These are phyloP conservation scores for Sebastolobus altivelis DNA, from an alignment of 2,797 vertebrate species.

Conservation along the genomic window DNA sequence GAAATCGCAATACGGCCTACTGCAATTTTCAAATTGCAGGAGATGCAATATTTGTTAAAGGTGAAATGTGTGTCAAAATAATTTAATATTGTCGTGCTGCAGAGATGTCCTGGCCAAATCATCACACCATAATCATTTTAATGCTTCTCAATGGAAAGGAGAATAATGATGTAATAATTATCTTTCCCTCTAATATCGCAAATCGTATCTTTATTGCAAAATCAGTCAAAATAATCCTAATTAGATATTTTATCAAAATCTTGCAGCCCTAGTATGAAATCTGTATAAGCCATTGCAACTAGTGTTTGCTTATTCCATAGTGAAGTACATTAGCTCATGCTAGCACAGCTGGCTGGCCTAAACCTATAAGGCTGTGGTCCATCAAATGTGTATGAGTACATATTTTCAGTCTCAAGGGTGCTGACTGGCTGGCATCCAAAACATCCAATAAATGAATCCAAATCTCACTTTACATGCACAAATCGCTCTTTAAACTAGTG, in stretches of 20 bases:
- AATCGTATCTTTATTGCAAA: no score
- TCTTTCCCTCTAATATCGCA: no score
- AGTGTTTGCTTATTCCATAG: not conserved
- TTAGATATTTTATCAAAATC: no score
- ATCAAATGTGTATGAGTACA: not conserved
- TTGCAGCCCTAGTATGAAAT: not conserved
- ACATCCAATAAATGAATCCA: not conserved
- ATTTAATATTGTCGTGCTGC: no score
- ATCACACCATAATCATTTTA: no score
- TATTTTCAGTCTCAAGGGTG: not conserved
- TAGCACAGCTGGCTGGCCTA: not conserved
- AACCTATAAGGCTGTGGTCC: not conserved
- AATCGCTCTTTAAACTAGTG: not conserved
- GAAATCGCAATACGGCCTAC: no score
- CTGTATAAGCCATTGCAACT: not conserved
- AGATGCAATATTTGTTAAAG: accelerated
- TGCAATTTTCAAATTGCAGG: no score
- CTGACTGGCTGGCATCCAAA: not conserved
- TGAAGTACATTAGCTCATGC: not conserved
- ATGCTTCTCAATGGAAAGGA: no score
- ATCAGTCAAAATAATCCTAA: no score
- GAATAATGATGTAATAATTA: no score
- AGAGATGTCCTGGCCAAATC: no score
- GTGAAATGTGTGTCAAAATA: no score
- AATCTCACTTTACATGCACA: not conserved